Conservation (phyloP, 2,113 vertebrate species). For the Rhadina sibilatrix region DNA sequence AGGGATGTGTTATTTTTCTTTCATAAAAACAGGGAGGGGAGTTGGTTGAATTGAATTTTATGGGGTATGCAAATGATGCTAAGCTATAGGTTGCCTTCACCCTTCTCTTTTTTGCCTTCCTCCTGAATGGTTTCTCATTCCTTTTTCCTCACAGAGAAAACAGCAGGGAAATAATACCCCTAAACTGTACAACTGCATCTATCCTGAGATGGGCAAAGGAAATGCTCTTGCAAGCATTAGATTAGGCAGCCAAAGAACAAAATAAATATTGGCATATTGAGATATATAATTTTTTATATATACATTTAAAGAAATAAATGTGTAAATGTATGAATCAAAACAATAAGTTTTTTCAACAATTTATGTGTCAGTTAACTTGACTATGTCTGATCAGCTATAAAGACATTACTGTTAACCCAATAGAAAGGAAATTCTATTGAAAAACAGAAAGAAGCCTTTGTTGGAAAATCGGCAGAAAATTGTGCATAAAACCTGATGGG, state of each 20-base stretch:
- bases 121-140: neutral
- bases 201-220: neutral
- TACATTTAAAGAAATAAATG: neutral
- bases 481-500: constrained; percentile 68
- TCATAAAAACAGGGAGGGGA: neutral
- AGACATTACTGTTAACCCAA: constrained; percentile 58
- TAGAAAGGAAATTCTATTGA: constrained; percentile 65
- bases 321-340: constrained; percentile 11
- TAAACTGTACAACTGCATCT: neutral
- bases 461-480: constrained; percentile 63
- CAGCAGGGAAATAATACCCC: neutral
- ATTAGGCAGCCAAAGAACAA: neutral
- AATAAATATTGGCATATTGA: neutral
- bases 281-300: neutral
- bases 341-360: constrained; percentile 55
- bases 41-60: neutral
- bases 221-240: neutral
- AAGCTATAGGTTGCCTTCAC: neutral
- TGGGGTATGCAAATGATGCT: neutral
- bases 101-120: neutral
- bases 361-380: constrained; percentile 44
- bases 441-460: constrained; percentile 71
- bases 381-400: constrained; percentile 25
- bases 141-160: neutral
- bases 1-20: constrained; percentile 62